Evolutionary conservation across 2,797 vertebrate species (phyloP), one percentile per base, ranked within the genome.

Genomic region (Acanthurus leucopareius): DNA sequence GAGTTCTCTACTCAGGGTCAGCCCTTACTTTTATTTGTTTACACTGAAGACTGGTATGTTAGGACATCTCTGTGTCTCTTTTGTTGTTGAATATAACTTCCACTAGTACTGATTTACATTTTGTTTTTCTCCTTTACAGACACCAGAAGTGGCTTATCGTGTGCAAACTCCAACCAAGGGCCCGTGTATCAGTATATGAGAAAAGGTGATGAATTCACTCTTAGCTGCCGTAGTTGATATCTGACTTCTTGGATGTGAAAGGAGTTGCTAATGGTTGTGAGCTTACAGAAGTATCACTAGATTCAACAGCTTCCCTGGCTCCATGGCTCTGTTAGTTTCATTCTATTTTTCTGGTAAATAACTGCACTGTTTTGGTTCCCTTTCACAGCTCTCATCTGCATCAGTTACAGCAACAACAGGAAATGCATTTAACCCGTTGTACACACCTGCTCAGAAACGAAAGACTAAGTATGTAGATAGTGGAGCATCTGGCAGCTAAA

Each of bases 21-120:
- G 32, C 5, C 14, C n/a, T 51, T 60, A 45, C 45, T 25, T 58
- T 48, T 11, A 52, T 47, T 38, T 59, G 62, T 86, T 89, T 83
- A 60, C 66, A 81, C 54, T 66, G 72, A 49, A 38, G 49, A 25
- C 25, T 51, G 35, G 13, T 17, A 35, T 71, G 63, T 77, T 61
- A 40, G 17, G 5, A 52, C 22, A 59, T 77, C 47, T 74, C 57
- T 73, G 38, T 38, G 57, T 44, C 40, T 60, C 40, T 59, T 47
- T 28, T 64, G 25, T 22, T 68, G 40, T 69, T 2, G 11, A 40
- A 11, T 56, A 5, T 51, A 28, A 60, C 63, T 78, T 20, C 7
- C 38, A 25, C 40, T 45, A 44, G 28, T 28, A 47, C 16, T 64
- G 58, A 32, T 72, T 38, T 57, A 56, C 53, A 52, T 56, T 59